These are phyloP conservation scores for Trichopoda pennipes DNA, from an alignment of 2,888 invertebrate species.

Conservation along the genomic window DNA sequence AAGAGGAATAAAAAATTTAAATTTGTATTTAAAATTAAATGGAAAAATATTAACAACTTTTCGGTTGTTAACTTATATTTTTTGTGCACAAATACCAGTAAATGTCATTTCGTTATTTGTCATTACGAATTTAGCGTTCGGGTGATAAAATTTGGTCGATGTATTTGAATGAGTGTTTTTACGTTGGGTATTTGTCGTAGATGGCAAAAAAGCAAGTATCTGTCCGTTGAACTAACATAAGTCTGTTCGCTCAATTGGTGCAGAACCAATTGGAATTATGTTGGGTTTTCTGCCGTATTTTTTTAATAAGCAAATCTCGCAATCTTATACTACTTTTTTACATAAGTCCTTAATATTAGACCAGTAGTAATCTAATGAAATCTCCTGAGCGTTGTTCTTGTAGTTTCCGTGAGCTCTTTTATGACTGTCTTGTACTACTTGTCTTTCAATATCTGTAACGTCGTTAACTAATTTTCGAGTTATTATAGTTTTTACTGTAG, in stretches of 20 bases:
- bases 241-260: too few species aligned
- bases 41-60: constrained; percentile 3
- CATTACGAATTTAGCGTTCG: too few species aligned
- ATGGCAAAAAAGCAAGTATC: too few species aligned
- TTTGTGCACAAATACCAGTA: too few species aligned
- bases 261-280: too few species aligned
- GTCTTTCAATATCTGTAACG: neutral
- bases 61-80: neutral
- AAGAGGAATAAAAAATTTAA: constrained; percentile 2
- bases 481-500: constrained; percentile 1
- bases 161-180: too few species aligned
- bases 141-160: too few species aligned
- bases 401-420: neutral
- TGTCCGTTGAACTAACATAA: too few species aligned
- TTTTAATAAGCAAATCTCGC: constrained; percentile 14
- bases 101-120: too few species aligned
- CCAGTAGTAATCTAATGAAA: constrained; percentile 1
- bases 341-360: neutral
- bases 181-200: too few species aligned
- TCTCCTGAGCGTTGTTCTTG: constrained; percentile 4
- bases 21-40: constrained; percentile 3
- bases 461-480: constrained; percentile 2
- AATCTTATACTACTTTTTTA: constrained; percentile 13
- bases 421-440: neutral
- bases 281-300: neutral